Percentiles rank a stretch among this genome's conserved stretches.
These are phyloP conservation scores for Heliconius hermathena DNA, from an alignment of 1,140 invertebrate species.

Conservation along the genomic window DNA sequence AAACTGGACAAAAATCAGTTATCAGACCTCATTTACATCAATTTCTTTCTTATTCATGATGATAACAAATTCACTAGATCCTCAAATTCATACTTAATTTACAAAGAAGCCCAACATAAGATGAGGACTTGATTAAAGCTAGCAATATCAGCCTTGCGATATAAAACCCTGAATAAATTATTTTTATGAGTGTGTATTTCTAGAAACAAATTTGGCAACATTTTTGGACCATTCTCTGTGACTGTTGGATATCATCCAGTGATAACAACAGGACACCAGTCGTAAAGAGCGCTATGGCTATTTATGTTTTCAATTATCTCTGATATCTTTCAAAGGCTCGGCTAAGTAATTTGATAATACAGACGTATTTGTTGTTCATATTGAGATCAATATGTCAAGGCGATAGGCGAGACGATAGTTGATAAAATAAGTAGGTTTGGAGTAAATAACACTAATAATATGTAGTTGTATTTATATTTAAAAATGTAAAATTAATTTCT, in stretches of 20 bases:
- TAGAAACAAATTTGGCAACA: conserved; percentile 37
- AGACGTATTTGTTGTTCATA: not conserved
- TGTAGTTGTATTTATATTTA: no score
- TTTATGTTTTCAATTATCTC: conserved; percentile 31
- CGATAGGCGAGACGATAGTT: not conserved
- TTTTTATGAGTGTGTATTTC: conserved; percentile 19
- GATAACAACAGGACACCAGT: conserved; percentile 19
- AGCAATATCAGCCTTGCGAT: conserved; percentile 5
- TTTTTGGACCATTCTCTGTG: conserved; percentile 19
- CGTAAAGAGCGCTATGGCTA: conserved; percentile 23
- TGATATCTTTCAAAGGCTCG: conserved; percentile 16
- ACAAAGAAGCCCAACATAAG: not conserved
- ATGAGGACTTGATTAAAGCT: not conserved
- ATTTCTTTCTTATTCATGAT: no score
- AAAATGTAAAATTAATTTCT: no score
- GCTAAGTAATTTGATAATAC: conserved; percentile 12
- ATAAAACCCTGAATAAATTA: conserved; percentile 18
- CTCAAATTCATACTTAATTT: not conserved
- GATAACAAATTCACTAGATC: no score
- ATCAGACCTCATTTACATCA: no score
- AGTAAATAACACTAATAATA: no score
- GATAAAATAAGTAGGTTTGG: not conserved
- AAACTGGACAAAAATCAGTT: no score
- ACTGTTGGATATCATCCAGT: conserved; percentile 38
- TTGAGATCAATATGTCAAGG: not conserved